Evolutionary conservation across 2,797 vertebrate species (phyloP).

Genomic region (Amblyraja radiata): DNA sequence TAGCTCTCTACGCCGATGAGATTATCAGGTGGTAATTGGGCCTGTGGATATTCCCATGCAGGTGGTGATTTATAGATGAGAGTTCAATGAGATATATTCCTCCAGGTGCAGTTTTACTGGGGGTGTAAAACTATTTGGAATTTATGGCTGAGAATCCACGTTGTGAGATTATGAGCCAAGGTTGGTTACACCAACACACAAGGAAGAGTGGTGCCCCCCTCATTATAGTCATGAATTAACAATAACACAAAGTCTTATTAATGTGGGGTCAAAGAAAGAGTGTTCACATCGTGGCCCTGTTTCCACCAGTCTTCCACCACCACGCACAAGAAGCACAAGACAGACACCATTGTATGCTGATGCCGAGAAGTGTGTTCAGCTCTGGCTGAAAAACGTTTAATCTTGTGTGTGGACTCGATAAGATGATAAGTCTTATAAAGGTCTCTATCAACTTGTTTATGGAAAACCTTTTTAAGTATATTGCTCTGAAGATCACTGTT

Average conservation of each 20-base stretch:
- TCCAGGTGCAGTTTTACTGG: background rate
- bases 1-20: too few species aligned
- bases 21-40: too few species aligned
- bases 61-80: background rate
- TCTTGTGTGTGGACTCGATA: too few species aligned
- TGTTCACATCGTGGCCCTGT: too few species aligned
- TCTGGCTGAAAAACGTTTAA: too few species aligned
- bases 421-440: background rate
- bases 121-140: background rate
- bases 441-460: background rate
- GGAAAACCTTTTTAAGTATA: background rate
- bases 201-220: too few species aligned
- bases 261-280: too few species aligned
- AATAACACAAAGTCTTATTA: background rate
- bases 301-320: too few species aligned
- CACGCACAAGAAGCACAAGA: too few species aligned
- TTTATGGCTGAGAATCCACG: background rate
- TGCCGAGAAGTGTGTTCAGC: too few species aligned
- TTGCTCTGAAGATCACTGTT: background rate
- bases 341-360: too few species aligned
- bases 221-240: background rate
- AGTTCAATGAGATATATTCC: background rate
- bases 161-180: background rate
- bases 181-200: background rate
- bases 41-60: background rate